These are phyloP conservation scores for Nomada flava DNA, from an alignment of 2,888 invertebrate species.

Conservation along the genomic window DNA sequence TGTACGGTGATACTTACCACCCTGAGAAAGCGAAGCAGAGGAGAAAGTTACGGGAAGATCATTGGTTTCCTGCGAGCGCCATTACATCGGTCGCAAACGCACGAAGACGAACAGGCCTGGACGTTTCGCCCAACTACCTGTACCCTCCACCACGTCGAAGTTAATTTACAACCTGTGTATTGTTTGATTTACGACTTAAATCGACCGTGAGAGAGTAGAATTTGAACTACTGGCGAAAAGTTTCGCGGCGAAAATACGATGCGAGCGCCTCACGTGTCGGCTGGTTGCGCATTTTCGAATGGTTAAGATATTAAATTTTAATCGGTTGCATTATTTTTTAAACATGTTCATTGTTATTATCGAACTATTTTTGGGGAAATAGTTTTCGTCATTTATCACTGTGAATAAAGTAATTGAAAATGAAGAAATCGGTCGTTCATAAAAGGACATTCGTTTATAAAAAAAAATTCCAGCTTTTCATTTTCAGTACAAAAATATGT, in stretches of 20 bases:
- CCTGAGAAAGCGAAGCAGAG: constrained; percentile 71
- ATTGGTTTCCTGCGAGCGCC: constrained; percentile 43
- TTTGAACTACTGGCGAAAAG: not conserved
- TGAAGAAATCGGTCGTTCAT: not conserved
- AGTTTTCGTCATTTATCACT: not conserved
- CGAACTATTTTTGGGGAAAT: not conserved
- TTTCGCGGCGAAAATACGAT: constrained; percentile 1
- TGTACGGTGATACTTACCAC: constrained; percentile 44
- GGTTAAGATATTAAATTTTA: too few species aligned
- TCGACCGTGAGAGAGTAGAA: not conserved
- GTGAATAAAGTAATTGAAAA: not conserved
- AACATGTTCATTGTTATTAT: not conserved
- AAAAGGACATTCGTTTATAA: not conserved
- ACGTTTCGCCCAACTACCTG: constrained; percentile 9
- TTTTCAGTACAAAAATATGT: constrained; percentile 1
- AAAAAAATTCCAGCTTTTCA: not conserved
- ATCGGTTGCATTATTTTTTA: too few species aligned
- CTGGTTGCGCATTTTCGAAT: too few species aligned
- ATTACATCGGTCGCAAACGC: constrained; percentile 41
- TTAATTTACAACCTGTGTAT: constrained; percentile 46
- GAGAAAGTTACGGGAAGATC: constrained; percentile 72
- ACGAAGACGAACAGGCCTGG: constrained; percentile 36
- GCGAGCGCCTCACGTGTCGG: not conserved
- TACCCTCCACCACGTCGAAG: constrained; percentile 41
- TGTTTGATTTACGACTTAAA: constrained; percentile 53